Evolutionary conservation across 1,140 invertebrate genomes (phyloP), one percentile per base, ranked within the genome.

Genomic region (Battus philenor): DNA sequence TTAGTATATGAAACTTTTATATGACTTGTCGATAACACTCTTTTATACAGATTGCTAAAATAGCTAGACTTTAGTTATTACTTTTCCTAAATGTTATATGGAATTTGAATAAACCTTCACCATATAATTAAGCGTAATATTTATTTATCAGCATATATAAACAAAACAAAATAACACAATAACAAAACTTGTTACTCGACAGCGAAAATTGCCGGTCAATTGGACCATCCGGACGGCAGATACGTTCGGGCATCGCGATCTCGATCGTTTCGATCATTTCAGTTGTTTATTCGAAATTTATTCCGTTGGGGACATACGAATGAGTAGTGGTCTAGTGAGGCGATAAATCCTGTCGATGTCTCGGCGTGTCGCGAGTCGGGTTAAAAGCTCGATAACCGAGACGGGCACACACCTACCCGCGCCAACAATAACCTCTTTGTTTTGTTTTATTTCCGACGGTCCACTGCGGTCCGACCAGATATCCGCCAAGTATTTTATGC

Each of bases 321-420:
- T 82, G 76, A 82, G 73, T 73, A 58, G 74, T 82, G 74, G 60
- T 54, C 69, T 82, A 84, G 80, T 80, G 74, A 68, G 76, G 65
- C 61, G 72, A 85, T 85, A 85, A 85, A 82, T 82, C 71, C 54
- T 75, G 70, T 76, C 74, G 70, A 80, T 79, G 77, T 84, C 69
- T 70, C 65, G 67, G 65, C 71, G 67, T 74, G 80, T 82, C 81
- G 76, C 78, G 60, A 70, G 76, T 76, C 76, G 74, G 74, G 74
- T 82, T 85, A 85, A 82, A 82, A 85, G 78, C 78, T 81, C 78
- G 78, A 85, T 82, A 85, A 80, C 80, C 73, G 75, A 79, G 65
- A 62, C 77, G 67, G 61, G 60, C 73, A 64, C 57, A 74, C 75
- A 80, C 77, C 77, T 74, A 77, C 75, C 73, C 70, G 68, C 50